Base-by-base conservation (phyloP, 2,113 vertebrate genomes). In the Petromus typicus region DNA sequence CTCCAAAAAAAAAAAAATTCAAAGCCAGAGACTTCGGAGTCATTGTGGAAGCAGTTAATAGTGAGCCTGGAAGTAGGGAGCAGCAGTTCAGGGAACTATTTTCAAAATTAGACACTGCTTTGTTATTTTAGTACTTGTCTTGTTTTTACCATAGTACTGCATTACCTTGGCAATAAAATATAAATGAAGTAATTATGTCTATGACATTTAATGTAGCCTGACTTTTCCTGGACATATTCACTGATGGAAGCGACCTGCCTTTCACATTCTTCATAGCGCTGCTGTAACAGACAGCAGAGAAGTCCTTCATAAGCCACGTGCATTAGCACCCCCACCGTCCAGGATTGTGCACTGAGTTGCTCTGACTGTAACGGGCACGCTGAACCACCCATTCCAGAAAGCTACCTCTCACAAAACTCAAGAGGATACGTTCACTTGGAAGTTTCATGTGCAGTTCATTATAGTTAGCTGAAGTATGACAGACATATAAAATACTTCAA, bases 161-260 rank as follows among this genome's bases (percentile, higher is more conserved):
- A 75, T 64, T 88, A 43, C 54, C 87, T 57, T 76, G 85, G 67
- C 66, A 75, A 75, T 48, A 63, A 93, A 94, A 64, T 51, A 48
- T 7, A 75, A 85, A 76, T 45, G 80, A 69, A 43, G 37, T 80
- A 51, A 45, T 59, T 80, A 14, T 63, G 7, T 51, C 1, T 75
- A 45, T 91, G 84, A 81, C 11, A 76, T 75, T 57, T 69, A 54
- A 92, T 57, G 23, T 27, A 75, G 18, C 75, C 75, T 78, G 30
- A 51, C 45, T 51, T 78, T 17, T 18, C 45, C 45, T 51, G 75
- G 45, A 40, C 25, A 73, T 10, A 73, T 25, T 73, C 40, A 73
- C 32, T 51, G 27, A 56, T 40, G 32, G 30, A 86, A 81, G 45
- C 17, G 4, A 45, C 37, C 34, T 71, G 34, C 51, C 40, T 90